Evolutionary conservation across 2,113 vertebrate genomes (phyloP), one percentile per base, ranked within the genome.

Genomic region (Corydoras maculifer): DNA sequence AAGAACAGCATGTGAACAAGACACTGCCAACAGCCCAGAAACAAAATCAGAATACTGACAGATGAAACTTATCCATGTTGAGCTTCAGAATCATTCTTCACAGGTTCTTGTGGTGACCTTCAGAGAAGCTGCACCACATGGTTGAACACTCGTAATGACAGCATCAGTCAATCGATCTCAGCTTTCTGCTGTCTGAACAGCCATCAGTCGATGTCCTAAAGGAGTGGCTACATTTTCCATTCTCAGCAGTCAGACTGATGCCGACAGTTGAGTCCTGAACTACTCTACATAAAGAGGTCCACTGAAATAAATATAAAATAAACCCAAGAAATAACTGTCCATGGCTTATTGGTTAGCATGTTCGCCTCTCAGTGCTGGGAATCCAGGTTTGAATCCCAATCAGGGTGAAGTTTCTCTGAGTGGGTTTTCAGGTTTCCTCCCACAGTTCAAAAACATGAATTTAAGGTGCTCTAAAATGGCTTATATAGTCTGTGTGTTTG

Each of bases 121-220:
- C 64, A 79, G 71, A 68, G 43, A 10, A 72, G 61, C 68, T 57
- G 69, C 62, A 76, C 62, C 70, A 67, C 67, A 67, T 30, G 8
- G 35, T 64, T 57, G 69, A 58, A 74, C 15, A 14, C 57, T 35
- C 58, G 35, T 48, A n/a, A 43, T 74, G 68, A 74, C 75, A 72
- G 29, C 65, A 43, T 57, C 3, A 65, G 75, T 65, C 78, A 71
- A 72, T 65, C 50, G 53, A 70, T 57, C 66, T 75, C 58, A 73
- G 70, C 73, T 63, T 50, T 62, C 29, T 61, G 25, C 48, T 70
- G 50, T 31, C 61, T 50, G 59, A 73, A 54, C 53, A 61, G 49
- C 64, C 60, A 60, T 75, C 72, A 78, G 58, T 71, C 48, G 51
- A 58, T 53, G 51, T 35, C 70, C 67, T 73, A 49, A 53, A 54